Evolutionary conservation across 2,113 vertebrate genomes (phyloP), one percentile per base, ranked within the genome.

Genomic region (Heteronetta atricapilla): DNA sequence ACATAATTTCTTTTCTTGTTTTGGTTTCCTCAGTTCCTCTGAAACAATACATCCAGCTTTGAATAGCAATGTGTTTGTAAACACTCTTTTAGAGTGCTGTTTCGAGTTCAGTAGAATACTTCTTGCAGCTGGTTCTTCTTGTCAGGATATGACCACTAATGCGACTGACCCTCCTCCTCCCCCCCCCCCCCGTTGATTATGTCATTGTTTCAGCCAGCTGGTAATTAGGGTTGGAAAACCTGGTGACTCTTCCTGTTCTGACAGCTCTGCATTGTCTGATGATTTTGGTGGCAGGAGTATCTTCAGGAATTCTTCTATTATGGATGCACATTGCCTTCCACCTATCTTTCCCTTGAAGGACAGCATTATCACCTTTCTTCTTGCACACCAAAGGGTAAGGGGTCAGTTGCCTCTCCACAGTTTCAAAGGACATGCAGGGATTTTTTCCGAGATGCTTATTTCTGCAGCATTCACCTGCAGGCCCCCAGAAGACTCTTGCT

Each of bases 21-120:
- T 94, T 53, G 25, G 28, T 88, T 94, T 90, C 66, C 63, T 79
- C 20, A 55, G 59, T 85, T 86, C 77, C 55, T 72, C 66, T 78
- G 73, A 82, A 93, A 82, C 15, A 89, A 33, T 53, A 23, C 0
- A 0, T 64, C 53, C 25, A 79, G 31, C 73, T 95, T 90, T 90
- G 82, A 93, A 79, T 4, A 66, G 20, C 34, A 52, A 8, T 22
- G 34, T 75, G 70, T 88, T 94, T 93, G 88, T 86, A 93, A 96
- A 96, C 46, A 82, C 10, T 84, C 52, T 28, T 60, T 73, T 42
- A 76, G 62, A 82, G 15, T 63, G 21, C 22, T 85, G 14, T 42
- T 76, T 20, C 4, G 44, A 90, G 74, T 70, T 94, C 80, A 79
- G 17, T 44, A 79, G 59, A 75, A 78, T 62, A 68, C 22, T 79